Evolutionary conservation across 1,140 invertebrate species (phyloP).

Genomic region (Drosophila pandora): DNA sequence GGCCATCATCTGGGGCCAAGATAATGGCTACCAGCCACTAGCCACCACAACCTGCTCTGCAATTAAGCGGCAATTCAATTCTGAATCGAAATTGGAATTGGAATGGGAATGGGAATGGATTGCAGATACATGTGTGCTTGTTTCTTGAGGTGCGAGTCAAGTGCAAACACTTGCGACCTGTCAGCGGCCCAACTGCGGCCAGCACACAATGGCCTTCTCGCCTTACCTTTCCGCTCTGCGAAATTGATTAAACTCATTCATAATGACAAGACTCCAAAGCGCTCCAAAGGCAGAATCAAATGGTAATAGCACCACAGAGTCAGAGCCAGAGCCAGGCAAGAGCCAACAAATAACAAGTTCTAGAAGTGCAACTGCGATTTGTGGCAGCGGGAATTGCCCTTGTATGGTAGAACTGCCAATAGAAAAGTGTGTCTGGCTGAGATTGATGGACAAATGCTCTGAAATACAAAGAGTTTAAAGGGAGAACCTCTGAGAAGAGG

Average conservation of each 20-base stretch:
- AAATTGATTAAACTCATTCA: constrained; percentile 76
- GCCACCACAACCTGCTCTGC: constrained; percentile 29
- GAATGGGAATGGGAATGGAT: constrained; percentile 6
- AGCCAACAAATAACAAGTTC: constrained; percentile 16
- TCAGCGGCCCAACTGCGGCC: too few relatives aligned
- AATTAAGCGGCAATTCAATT: constrained; percentile 76
- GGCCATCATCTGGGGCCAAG: constrained; percentile 11
- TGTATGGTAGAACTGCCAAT: neutral
- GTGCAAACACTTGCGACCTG: constrained; percentile 64
- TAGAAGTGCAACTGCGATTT: constrained; percentile 34
- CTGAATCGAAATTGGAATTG: constrained; percentile 18
- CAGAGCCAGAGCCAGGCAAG: neutral
- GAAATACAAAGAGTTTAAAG: too few relatives aligned
- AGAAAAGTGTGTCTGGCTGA: neutral
- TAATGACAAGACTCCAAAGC: constrained; percentile 54
- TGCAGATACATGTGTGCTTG: neutral
- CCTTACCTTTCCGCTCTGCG: constrained; percentile 46
- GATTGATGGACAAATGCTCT: neutral
- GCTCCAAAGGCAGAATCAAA: neutral
- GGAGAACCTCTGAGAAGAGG: too few relatives aligned
- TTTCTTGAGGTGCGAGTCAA: constrained; percentile 51
- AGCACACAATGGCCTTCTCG: constrained; percentile 39
- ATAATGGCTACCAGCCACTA: constrained; percentile 33
- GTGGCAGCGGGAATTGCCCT: constrained; percentile 19
- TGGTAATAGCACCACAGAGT: neutral